phyloP scores from a whole-genome alignment of 2,797 vertebrate genomes.

The Epinephelus coioides region DNA sequence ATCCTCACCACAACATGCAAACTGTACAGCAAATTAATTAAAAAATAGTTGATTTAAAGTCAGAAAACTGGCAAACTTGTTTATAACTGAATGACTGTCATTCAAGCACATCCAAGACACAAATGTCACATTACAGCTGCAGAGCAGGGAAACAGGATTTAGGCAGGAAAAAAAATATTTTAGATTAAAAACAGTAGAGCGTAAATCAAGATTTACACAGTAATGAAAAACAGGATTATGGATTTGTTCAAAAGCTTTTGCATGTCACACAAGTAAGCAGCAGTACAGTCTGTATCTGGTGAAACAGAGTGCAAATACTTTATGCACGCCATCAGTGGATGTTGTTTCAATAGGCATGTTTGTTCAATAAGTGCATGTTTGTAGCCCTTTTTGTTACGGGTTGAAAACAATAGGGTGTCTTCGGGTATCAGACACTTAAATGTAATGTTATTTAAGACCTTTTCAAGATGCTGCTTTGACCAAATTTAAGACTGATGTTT shows the following conservation, averaged over 20 bases:
- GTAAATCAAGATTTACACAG: conserved; percentile 73
- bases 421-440: no score
- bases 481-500: no score
- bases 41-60: conserved; percentile 43
- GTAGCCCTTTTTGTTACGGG: neutral
- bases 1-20: conserved; percentile 22
- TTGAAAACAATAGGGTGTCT: neutral
- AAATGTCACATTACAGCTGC: conserved; percentile 54
- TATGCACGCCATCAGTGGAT: conserved; percentile 12
- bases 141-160: conserved; percentile 76
- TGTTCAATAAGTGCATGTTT: neutral
- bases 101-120: conserved; percentile 43
- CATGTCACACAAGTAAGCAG: conserved; percentile 52
- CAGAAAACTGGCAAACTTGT: conserved; percentile 39
- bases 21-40: conserved; percentile 28
- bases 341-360: conserved; percentile 16
- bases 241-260: conserved; percentile 68
- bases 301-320: conserved; percentile 42
- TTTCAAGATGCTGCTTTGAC: no score
- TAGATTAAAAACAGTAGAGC: conserved; percentile 72
- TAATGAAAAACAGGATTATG: conserved; percentile 81
- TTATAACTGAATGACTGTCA: conserved; percentile 36
- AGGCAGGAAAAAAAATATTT: conserved; percentile 53
- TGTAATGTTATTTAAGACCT: no score
- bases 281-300: conserved; percentile 41